Conservation (phyloP, 1,140 invertebrate species). For the Musca domestica region DNA sequence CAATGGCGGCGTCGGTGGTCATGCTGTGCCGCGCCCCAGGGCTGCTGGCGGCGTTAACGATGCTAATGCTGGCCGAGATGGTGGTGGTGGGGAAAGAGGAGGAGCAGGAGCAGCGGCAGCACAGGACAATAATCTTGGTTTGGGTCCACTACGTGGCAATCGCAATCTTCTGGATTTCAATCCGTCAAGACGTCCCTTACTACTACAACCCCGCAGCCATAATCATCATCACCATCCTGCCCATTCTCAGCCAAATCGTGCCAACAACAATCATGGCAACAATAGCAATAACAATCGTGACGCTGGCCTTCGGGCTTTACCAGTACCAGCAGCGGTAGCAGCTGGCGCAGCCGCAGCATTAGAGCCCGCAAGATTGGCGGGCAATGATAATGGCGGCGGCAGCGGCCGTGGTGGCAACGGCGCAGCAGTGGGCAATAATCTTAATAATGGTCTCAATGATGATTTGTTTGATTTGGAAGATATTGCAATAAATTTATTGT, state of each 20-base stretch:
- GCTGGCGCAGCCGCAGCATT: slow-evolving; percentile 16
- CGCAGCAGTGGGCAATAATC: slow-evolving; percentile 17
- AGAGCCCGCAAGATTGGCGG: not conserved
- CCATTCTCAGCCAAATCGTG: slow-evolving; percentile 3
- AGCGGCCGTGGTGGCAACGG: not conserved
- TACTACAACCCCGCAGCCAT: slow-evolving; percentile 24
- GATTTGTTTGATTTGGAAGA: slow-evolving; percentile 24
- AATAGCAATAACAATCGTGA: slow-evolving; percentile 16
- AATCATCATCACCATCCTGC: slow-evolving; percentile 27
- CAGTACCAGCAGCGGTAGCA: slow-evolving; percentile 23
- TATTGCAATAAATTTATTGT: slow-evolving; percentile 29
- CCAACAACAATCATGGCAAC: slow-evolving; percentile 13
- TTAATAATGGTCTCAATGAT: slow-evolving; percentile 18
- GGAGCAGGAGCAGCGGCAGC: slow-evolving; percentile 30
- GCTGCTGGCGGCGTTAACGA: slow-evolving; percentile 26
- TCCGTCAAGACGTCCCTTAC: slow-evolving; percentile 16
- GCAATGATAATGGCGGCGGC: not conserved
- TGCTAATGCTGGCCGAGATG: slow-evolving; percentile 7
- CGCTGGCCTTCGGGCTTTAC: slow-evolving; percentile 9
- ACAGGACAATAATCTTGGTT: slow-evolving; percentile 22
- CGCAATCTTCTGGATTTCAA: not conserved
- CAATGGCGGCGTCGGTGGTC: slow-evolving; percentile 28
- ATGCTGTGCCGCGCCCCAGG: slow-evolving; percentile 28
- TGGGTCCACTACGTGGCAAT: too few species aligned
- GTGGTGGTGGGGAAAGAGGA: slow-evolving; percentile 22